These are phyloP conservation scores for Parazoanthus swiftii DNA, from an alignment of 92 coral and sea anemone genomes.

Conservation along the genomic window DNA sequence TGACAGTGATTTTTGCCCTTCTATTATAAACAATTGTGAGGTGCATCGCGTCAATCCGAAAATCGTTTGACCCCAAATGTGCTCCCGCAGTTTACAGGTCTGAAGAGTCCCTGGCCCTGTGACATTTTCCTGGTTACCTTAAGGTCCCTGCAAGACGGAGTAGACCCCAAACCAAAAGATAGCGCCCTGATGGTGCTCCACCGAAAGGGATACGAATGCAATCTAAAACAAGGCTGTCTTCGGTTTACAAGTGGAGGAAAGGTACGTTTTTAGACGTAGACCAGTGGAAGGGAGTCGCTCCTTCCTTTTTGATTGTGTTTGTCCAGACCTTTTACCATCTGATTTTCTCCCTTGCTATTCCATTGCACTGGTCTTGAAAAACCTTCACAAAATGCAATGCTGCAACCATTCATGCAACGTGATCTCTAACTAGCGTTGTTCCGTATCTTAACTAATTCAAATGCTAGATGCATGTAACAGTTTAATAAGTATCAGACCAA, in stretches of 20 bases:
- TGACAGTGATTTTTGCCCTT: too few relatives aligned
- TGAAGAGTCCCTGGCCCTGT: conserved; percentile 71
- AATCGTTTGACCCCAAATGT: neutral
- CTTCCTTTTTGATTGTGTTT: neutral
- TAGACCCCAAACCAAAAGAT: conserved; percentile 75
- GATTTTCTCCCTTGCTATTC: too few relatives aligned
- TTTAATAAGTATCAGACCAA: too few relatives aligned
- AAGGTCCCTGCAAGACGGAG: conserved; percentile 79
- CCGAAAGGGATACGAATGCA: conserved; percentile 97
- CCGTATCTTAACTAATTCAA: too few relatives aligned
- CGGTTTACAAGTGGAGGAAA: conserved; percentile 85
- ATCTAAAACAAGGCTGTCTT: conserved; percentile 66
- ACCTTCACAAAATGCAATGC: too few relatives aligned
- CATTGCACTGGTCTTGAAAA: too few relatives aligned
- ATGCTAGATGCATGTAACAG: too few relatives aligned
- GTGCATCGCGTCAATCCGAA: too few relatives aligned
- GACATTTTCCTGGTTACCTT: conserved; percentile 82
- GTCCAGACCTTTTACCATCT: neutral
- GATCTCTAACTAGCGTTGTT: too few relatives aligned
- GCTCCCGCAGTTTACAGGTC: conserved; percentile 67
- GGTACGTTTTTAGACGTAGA: conserved; percentile 52
- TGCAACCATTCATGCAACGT: too few relatives aligned
- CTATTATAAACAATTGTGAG: too few relatives aligned
- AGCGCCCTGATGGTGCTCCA: conserved; percentile 88
- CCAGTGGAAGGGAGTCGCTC: neutral